These are phyloP conservation scores for Pseudomyrmex dendroicus DNA, from an alignment of 1,140 invertebrate species.

Conservation along the genomic window DNA sequence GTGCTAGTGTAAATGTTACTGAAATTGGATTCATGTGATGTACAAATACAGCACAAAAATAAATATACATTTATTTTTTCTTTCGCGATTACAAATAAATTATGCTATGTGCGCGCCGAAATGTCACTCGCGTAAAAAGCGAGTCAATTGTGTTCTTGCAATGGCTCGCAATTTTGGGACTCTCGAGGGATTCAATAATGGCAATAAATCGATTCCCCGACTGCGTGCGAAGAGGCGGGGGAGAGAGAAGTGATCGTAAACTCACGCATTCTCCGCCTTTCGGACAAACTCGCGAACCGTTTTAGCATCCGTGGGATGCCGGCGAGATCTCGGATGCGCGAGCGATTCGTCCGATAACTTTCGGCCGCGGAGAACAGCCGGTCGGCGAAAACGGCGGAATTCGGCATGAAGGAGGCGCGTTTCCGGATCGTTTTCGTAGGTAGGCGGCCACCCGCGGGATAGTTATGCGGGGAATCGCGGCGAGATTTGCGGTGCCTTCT, in stretches of 20 bases:
- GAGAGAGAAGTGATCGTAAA: slow-evolving; percentile 31
- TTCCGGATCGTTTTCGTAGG: slow-evolving; percentile 32
- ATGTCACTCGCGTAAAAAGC: not conserved
- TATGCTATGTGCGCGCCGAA: not conserved
- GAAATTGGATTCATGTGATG: too few species aligned
- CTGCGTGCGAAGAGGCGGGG: not conserved
- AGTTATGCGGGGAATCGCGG: slow-evolving; percentile 38
- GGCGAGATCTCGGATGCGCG: slow-evolving; percentile 22
- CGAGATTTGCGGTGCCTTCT: not conserved
- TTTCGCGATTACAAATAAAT: not conserved
- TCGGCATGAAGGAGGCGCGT: slow-evolving; percentile 28
- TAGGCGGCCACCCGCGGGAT: not conserved
- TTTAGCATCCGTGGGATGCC: slow-evolving; percentile 55
- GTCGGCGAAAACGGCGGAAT: slow-evolving; percentile 33
- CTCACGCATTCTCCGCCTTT: slow-evolving; percentile 52
- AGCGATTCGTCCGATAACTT: slow-evolving; percentile 61
- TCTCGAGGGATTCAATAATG: slow-evolving; percentile 17
- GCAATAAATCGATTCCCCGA: slow-evolving; percentile 41
- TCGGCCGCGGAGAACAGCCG: slow-evolving; percentile 45
- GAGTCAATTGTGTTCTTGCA: not conserved
- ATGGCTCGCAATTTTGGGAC: not conserved
- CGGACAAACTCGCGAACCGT: slow-evolving; percentile 17
- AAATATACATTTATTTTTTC: not conserved
- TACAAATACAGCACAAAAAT: not conserved
- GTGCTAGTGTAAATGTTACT: too few species aligned